phyloP scores from a whole-genome alignment of 2,113 vertebrate species.

The Vombatus ursinus region DNA sequence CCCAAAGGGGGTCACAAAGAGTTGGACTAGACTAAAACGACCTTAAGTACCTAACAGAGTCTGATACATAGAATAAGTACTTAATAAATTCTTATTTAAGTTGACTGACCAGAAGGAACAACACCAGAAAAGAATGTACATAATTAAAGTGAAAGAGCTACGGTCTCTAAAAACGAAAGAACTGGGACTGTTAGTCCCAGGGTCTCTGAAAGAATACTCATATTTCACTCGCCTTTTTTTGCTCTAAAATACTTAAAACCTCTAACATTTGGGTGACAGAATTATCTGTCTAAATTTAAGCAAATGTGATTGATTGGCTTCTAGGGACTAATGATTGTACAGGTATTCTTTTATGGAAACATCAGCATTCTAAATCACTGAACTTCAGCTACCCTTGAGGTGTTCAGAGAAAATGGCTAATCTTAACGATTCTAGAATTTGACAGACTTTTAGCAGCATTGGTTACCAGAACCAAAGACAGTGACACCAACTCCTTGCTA shows the following conservation, averaged over 20 bases:
- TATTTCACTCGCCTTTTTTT: not conserved
- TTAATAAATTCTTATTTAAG: not conserved
- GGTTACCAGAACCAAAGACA: not conserved
- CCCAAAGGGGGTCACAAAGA: not conserved
- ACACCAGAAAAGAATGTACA: not conserved
- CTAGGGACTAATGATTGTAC: not conserved
- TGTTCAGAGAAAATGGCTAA: not conserved
- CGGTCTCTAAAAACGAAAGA: too few relatives aligned
- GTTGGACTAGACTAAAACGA: not conserved
- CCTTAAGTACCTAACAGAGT: not conserved
- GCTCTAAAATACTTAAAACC: not conserved
- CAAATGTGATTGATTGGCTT: not conserved
- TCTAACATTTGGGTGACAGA: not conserved
- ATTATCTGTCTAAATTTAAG: not conserved
- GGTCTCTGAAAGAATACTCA: not conserved
- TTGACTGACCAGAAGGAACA: not conserved
- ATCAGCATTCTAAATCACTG: not conserved
- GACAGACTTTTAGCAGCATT: not conserved
- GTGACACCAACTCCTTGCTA: not conserved
- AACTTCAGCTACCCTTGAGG: not conserved
- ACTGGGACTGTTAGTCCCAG: not conserved
- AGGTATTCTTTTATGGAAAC: too few relatives aligned
- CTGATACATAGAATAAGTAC: not conserved
- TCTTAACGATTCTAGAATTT: not conserved
- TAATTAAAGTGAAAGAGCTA: not conserved